A percentile compares a stretch with the other conserved stretches of the same genome.
phyloP scores from a whole-genome alignment of 2,888 invertebrate species.

The Drymonia ruficornis region DNA sequence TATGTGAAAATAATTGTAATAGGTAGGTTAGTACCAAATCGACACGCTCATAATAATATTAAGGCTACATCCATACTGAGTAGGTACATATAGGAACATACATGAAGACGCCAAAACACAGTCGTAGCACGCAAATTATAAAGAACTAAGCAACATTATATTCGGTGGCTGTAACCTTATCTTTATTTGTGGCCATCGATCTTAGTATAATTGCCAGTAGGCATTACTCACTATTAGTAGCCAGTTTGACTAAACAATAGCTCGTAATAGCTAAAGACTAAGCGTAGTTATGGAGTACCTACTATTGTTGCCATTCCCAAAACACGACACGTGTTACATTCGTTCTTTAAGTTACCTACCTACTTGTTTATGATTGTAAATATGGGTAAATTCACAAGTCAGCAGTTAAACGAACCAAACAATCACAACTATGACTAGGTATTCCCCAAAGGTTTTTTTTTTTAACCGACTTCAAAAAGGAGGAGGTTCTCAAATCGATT shows the following conservation, averaged over 20 bases:
- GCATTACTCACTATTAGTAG: conserved; percentile 28
- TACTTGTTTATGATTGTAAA: conserved; percentile 3
- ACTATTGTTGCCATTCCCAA: conserved; percentile 14
- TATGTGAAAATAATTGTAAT: too few species aligned
- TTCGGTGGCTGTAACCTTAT: conserved; percentile 41
- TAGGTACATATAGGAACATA: too few species aligned
- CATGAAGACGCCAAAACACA: too few species aligned
- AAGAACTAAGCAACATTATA: conserved; percentile 3
- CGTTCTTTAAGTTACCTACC: conserved; percentile 1
- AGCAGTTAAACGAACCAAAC: background rate
- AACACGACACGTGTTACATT: conserved; percentile 30
- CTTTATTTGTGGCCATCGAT: conserved; percentile 53
- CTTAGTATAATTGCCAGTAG: conserved; percentile 31
- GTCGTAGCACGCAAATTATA: too few species aligned
- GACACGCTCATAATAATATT: too few species aligned
- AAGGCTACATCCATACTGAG: too few species aligned
- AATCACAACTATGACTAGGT: background rate
- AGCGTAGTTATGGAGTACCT: conserved; percentile 5
- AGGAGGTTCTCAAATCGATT: too few species aligned
- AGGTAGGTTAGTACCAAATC: too few species aligned
- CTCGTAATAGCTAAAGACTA: conserved; percentile 19
- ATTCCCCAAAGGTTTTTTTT: too few species aligned
- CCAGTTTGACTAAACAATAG: conserved; percentile 51
- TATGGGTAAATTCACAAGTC: background rate
- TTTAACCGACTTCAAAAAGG: too few species aligned